Evolutionary conservation across 2,888 invertebrate genomes (phyloP), one percentile per base, ranked within the genome.

Genomic region (Saturnia japonica): DNA sequence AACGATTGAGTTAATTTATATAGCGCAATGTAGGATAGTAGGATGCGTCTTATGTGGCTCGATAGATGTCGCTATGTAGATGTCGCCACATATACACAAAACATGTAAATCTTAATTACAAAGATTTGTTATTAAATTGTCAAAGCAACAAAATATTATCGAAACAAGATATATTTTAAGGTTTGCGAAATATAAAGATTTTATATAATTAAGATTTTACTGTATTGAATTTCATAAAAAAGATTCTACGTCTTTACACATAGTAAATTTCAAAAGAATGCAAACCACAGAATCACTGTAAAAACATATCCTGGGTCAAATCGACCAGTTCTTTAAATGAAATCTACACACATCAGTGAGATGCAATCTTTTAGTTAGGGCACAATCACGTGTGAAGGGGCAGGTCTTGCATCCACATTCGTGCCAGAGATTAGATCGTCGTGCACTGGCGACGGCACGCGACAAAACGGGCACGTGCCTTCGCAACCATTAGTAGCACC

Each of bases 321-420:
- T 85, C 80, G 82, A 80, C 81, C 80, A 78, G 83, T 79, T 77
- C 77, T 74, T 73, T 43, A 72, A 74, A 75, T 76, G 76, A 76
- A 81, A 84, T 82, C 79, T 82, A 85, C 82, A 82, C 83, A 87
- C 88, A 89, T 90, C 89, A 87, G 85, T 78, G 80, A 87, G 92
- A 93, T 92, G 89, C 78, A 82, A 93, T 93, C 92, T 88, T 72
- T 72, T 71, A 79, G 85, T 87, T 82, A 83, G 76, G 82, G 82
- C 80, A 86, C 89, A 87, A 91, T 91, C 93, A 92, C 88, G 93
- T 93, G 93, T 93, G 92, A 93, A 90, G 90, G 89, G 89, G 91
- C 91, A 90, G 87, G 88, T 85, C 88, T 86, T 89, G 87, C 86
- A 91, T 90, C 87, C 85, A 84, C 85, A 81, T 86, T 92, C 89